A percentile compares a stretch with the other conserved stretches of the same genome.
These are phyloP conservation scores for Zaprionus camerounensis DNA, from an alignment of 1,140 invertebrate genomes.

Conservation along the genomic window DNA sequence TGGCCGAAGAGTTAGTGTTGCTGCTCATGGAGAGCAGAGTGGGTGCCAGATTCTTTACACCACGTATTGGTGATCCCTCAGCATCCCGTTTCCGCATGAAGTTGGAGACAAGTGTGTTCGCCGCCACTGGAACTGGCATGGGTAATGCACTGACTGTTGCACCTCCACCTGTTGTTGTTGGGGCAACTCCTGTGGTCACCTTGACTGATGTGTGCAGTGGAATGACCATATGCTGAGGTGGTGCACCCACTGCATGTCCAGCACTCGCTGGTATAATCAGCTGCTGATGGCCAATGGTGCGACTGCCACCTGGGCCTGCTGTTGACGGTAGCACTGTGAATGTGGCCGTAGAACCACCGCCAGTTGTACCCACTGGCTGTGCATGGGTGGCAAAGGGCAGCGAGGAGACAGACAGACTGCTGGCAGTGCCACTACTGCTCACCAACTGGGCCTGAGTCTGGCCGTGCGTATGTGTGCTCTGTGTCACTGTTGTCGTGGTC, in stretches of 20 bases:
- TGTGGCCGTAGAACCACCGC: constrained; percentile 66
- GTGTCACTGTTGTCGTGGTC: constrained; percentile 76
- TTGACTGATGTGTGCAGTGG: constrained; percentile 81
- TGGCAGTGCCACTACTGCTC: constrained; percentile 45
- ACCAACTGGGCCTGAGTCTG: constrained; percentile 71
- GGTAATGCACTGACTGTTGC: constrained; percentile 42
- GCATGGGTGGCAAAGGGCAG: constrained; percentile 68
- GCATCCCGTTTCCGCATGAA: constrained; percentile 82
- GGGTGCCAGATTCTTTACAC: constrained; percentile 87
- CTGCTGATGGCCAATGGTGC: constrained; percentile 75
- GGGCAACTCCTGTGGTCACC: constrained; percentile 66
- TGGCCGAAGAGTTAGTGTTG: constrained; percentile 28
- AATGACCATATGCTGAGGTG: constrained; percentile 79
- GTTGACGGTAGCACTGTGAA: constrained; percentile 77
- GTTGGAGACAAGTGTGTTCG: constrained; percentile 55
- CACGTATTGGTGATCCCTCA: constrained; percentile 87
- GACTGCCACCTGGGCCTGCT: constrained; percentile 41
- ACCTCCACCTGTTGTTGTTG: constrained; percentile 35
- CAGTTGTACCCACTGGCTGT: constrained; percentile 26
- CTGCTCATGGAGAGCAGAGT: constrained; percentile 85
- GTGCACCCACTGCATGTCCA: constrained; percentile 30
- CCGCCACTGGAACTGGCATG: constrained; percentile 36
- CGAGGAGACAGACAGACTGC: constrained; percentile 72
- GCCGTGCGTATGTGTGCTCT: constrained; percentile 59
- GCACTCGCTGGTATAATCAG: constrained; percentile 61